phyloP scores from a whole-genome alignment of 2,888 invertebrate genomes.

The Sinohyriopsis cumingii region DNA sequence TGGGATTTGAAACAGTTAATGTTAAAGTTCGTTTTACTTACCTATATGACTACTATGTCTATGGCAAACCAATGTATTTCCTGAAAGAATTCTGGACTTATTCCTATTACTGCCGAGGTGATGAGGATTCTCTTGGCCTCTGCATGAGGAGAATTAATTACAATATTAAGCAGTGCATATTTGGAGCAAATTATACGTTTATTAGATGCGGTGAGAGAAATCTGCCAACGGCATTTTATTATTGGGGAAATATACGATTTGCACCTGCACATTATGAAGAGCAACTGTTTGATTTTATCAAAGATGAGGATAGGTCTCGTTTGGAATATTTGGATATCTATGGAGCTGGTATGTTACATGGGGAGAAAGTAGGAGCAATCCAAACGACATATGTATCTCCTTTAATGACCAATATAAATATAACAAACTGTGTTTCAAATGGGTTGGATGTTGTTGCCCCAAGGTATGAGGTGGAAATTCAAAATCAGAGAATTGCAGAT shows the following conservation, averaged over 20 bases:
- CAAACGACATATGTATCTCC: conserved; percentile 93
- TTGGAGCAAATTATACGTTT: conserved; percentile 89
- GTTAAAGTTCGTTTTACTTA: conserved; percentile 84
- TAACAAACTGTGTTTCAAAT: conserved; percentile 89
- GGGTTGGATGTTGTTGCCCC: conserved; percentile 94
- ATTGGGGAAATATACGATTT: conserved; percentile 97
- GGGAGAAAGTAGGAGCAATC: conserved; percentile 91
- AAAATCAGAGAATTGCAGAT: conserved; percentile 74
- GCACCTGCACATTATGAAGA: conserved; percentile 92
- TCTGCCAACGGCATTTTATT: conserved; percentile 53
- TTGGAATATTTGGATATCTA: conserved; percentile 84
- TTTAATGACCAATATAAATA: conserved; percentile 83
- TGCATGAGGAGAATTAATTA: conserved; percentile 88
- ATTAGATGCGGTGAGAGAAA: conserved; percentile 84
- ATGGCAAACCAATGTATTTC: conserved; percentile 67
- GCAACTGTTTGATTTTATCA: conserved; percentile 75
- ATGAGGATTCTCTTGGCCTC: conserved; percentile 71
- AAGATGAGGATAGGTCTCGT: conserved; percentile 79
- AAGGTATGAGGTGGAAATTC: conserved; percentile 79
- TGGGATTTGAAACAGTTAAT: conserved; percentile 91
- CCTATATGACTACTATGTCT: conserved; percentile 67
- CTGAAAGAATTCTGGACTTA: conserved; percentile 69
- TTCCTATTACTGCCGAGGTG: conserved; percentile 69
- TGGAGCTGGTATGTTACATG: conserved; percentile 96
- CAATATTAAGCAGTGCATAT: conserved; percentile 80